Percentiles rank a stretch among this genome's conserved stretches.
phyloP scores from a whole-genome alignment of 2,888 invertebrate species.

The Homarus gammarus region DNA sequence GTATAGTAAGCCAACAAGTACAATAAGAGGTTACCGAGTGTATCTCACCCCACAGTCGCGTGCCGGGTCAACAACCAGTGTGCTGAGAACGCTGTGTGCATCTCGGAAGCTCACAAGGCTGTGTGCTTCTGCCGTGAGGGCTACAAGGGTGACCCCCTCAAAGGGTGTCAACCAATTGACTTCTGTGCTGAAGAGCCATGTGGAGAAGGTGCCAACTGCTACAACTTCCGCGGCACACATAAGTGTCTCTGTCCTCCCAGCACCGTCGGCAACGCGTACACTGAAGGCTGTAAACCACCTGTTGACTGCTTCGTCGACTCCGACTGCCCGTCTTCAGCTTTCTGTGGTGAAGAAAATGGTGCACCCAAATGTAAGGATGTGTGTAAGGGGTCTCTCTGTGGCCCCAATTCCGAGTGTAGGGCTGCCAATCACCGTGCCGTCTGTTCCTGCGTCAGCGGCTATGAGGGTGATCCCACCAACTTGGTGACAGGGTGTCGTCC shows the following conservation, averaged over 20 bases:
- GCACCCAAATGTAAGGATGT: conserved; percentile 90
- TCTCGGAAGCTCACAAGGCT: conserved; percentile 89
- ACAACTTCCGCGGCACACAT: conserved; percentile 88
- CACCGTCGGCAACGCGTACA: conserved; percentile 91
- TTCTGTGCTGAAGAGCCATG: conserved; percentile 89
- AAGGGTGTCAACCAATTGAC: conserved; percentile 87
- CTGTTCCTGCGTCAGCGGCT: conserved; percentile 90
- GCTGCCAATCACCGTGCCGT: conserved; percentile 88
- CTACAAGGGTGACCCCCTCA: conserved; percentile 87
- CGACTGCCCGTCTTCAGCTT: conserved; percentile 90
- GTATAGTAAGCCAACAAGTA: too few species aligned
- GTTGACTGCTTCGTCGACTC: conserved; percentile 88
- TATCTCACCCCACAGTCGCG: conserved; percentile 83
- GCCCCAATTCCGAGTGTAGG: conserved; percentile 90
- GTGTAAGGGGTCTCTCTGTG: conserved; percentile 87
- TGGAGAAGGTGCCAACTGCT: conserved; percentile 89
- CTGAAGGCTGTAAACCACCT: conserved; percentile 89
- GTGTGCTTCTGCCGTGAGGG: conserved; percentile 92
- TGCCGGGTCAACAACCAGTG: conserved; percentile 91
- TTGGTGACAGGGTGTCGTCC: conserved; percentile 78
- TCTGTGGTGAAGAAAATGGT: conserved; percentile 86
- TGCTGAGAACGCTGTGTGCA: conserved; percentile 90
- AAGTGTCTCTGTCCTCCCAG: conserved; percentile 89
- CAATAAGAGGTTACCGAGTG: too few species aligned
- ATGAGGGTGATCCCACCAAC: conserved; percentile 90